A percentile compares a stretch with the other conserved stretches of the same genome.
Conservation (phyloP, 2,797 vertebrate genomes). For the Myotis myotis region DNA sequence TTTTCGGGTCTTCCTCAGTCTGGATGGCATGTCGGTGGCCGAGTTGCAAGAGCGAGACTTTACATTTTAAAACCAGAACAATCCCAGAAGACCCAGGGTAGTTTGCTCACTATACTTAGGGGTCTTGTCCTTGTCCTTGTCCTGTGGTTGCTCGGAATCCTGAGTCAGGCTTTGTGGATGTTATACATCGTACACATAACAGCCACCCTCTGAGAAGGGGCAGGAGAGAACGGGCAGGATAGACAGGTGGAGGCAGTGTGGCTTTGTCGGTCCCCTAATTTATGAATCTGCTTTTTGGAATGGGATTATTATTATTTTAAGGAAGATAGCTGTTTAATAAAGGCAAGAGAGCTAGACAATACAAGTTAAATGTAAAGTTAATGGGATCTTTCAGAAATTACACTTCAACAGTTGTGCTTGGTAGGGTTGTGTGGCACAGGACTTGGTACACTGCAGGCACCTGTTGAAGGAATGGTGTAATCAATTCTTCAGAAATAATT, state of each 20-base stretch:
- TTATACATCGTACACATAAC: not conserved
- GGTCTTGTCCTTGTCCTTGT: not conserved
- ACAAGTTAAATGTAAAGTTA: not conserved
- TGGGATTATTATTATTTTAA: not conserved
- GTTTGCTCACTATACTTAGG: too few relatives aligned
- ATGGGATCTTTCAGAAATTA: not conserved
- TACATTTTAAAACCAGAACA: not conserved
- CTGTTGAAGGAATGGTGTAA: not conserved
- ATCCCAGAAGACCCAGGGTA: not conserved
- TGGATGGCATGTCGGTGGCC: too few relatives aligned
- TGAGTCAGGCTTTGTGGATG: not conserved
- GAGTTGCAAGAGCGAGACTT: too few relatives aligned
- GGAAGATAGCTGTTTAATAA: not conserved
- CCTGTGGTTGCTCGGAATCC: not conserved
- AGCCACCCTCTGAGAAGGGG: not conserved
- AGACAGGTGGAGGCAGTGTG: fast-evolving
- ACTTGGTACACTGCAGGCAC: not conserved
- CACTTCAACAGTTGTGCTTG: not conserved
- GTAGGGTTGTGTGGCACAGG: not conserved
- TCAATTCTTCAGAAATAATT: not conserved
- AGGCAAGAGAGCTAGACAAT: not conserved
- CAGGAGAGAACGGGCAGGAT: not conserved
- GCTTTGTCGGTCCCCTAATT: not conserved
- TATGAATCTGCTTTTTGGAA: not conserved
- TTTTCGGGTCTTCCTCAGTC: too few relatives aligned